These are phyloP conservation scores for Drosophila prolongata DNA, from an alignment of 2,888 invertebrate species.

Conservation along the genomic window DNA sequence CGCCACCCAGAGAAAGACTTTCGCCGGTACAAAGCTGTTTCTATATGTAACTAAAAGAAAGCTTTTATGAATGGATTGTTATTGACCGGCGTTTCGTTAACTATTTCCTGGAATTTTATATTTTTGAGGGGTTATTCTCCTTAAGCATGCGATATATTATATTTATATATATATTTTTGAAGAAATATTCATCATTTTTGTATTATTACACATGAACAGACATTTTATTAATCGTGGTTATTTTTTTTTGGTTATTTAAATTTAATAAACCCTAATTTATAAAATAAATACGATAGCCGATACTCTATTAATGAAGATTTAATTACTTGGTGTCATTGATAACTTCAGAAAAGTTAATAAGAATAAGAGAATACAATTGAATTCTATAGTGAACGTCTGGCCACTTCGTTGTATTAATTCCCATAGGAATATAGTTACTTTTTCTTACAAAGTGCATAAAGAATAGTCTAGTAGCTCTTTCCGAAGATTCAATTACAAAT, in stretches of 20 bases:
- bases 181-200: no score
- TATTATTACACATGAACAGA: no score
- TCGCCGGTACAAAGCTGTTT: constrained; percentile 28
- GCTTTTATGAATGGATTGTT: constrained; percentile 61
- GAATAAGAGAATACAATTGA: not conserved
- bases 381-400: no score
- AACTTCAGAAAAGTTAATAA: not conserved
- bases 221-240: no score
- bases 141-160: not conserved
- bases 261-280: no score
- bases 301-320: no score
- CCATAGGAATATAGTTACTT: not conserved
- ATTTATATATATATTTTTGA: no score
- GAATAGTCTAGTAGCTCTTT: not conserved
- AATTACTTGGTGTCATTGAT: no score
- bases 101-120: not conserved
- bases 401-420: not conserved
- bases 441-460: not conserved
- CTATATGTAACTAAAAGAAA: not conserved
- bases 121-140: not conserved
- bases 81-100: not conserved
- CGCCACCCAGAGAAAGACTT: constrained; percentile 57
- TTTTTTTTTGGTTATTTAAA: no score
- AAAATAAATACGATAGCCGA: no score
- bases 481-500: not conserved